Conservation (phyloP, 2,113 vertebrate species). For the Seriola dumerili region DNA sequence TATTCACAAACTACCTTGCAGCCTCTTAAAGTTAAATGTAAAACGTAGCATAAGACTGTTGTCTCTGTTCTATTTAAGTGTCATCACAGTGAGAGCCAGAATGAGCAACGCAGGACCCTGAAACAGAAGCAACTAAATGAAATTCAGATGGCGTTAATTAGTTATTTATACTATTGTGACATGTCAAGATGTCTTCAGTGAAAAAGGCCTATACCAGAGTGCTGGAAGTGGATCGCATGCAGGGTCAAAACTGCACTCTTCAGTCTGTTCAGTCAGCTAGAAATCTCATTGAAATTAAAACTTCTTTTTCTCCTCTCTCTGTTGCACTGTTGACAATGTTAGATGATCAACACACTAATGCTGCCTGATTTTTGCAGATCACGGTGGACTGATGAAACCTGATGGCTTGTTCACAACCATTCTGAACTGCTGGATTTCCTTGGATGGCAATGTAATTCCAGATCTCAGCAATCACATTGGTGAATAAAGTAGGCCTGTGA, state of each 20-base stretch:
- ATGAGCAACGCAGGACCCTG: not conserved
- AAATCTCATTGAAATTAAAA: not conserved
- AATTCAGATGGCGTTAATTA: not conserved
- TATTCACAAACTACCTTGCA: not conserved
- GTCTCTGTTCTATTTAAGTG: not conserved
- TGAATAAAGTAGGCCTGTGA: not conserved
- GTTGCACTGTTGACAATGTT: not conserved
- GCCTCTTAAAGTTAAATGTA: not conserved
- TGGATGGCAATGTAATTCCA: conserved; percentile 10
- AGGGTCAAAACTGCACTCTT: not conserved
- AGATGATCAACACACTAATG: not conserved
- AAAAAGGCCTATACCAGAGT: not conserved
- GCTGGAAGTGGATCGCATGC: not conserved
- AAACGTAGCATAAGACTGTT: not conserved
- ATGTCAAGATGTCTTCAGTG: not conserved
- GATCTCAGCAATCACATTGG: not conserved
- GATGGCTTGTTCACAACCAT: not conserved
- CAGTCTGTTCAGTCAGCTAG: not conserved
- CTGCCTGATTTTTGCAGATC: not conserved
- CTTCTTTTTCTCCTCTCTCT: not conserved
- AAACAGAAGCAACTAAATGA: not conserved
- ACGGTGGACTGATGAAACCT: not conserved
- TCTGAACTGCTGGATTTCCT: not conserved
- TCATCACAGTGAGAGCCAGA: not conserved
- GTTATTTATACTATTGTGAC: not conserved